These are phyloP conservation scores for Drosophila engyochracea DNA, from an alignment of 2,888 invertebrate genomes.

Conservation along the genomic window DNA sequence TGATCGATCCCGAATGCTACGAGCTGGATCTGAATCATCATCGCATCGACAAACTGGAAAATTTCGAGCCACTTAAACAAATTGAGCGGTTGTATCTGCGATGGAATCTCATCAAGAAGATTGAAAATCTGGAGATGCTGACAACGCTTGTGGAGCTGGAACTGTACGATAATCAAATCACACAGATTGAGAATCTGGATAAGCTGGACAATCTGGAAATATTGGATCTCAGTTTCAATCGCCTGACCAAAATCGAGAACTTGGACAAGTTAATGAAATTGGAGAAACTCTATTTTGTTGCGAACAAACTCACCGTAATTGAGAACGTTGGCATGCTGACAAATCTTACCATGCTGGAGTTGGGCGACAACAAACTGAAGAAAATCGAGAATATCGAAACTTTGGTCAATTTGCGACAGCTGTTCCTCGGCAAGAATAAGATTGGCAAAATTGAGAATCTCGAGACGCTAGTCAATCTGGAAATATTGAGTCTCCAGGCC, in stretches of 20 bases:
- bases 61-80: slow-evolving; percentile 91
- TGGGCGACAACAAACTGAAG: slow-evolving; percentile 97
- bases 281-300: slow-evolving; percentile 94
- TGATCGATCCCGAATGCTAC: slow-evolving; percentile 83
- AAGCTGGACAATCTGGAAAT: slow-evolving; percentile 93
- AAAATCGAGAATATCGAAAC: slow-evolving; percentile 94
- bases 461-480: slow-evolving; percentile 89
- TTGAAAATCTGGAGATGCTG: slow-evolving; percentile 93
- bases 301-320: slow-evolving; percentile 95
- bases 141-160: slow-evolving; percentile 94
- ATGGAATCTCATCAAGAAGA: slow-evolving; percentile 98
- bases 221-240: slow-evolving; percentile 98
- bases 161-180: slow-evolving; percentile 98
- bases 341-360: slow-evolving; percentile 93
- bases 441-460: slow-evolving; percentile 94
- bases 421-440: slow-evolving; percentile 98
- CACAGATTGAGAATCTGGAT: slow-evolving; percentile 95
- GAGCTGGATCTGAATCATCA: slow-evolving; percentile 95
- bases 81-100: slow-evolving; percentile 93
- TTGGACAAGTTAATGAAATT: slow-evolving; percentile 91
- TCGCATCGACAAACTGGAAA: slow-evolving; percentile 93
- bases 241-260: slow-evolving; percentile 94
- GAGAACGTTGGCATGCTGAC: slow-evolving; percentile 93
- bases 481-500: slow-evolving; percentile 94
- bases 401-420: slow-evolving; percentile 90